Conservation (phyloP, 2,113 vertebrate genomes). For the Tautogolabrus adspersus region DNA sequence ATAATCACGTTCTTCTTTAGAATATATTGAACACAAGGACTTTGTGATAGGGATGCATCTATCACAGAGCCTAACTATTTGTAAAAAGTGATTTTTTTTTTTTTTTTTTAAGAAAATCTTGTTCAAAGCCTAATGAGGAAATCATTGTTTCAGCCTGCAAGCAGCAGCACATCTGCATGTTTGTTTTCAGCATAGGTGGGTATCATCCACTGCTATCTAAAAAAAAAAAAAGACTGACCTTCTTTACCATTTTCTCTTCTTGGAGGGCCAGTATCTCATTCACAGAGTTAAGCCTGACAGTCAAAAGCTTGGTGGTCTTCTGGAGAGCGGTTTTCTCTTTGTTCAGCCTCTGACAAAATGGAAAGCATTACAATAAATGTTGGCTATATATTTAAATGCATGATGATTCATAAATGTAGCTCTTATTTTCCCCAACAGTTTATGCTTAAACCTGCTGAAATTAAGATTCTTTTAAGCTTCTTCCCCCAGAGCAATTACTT, state of each 20-base stretch:
- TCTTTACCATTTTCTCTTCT: constrained; percentile 78
- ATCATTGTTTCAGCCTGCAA: background rate
- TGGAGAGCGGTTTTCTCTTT: constrained; percentile 81
- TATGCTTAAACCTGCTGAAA: constrained; percentile 4
- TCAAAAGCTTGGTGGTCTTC: constrained; percentile 80
- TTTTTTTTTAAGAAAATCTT: background rate
- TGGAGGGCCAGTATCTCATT: constrained; percentile 84
- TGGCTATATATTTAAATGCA: constrained; percentile 18
- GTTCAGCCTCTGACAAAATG: constrained; percentile 73
- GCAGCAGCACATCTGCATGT: background rate
- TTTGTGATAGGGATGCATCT: background rate
- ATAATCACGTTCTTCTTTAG: background rate
- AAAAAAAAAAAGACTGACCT: constrained; percentile 56
- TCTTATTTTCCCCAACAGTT: background rate
- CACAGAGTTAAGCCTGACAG: constrained; percentile 80
- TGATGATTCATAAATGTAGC: background rate
- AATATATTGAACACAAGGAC: background rate
- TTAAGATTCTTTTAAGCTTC: constrained; percentile 14
- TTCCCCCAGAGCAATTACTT: constrained; percentile 31
- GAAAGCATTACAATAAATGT: background rate
- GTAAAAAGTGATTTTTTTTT: too few relatives aligned
- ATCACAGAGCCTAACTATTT: background rate
- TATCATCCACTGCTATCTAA: background rate
- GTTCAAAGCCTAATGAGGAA: background rate
- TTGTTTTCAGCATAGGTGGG: background rate